phyloP scores from a whole-genome alignment of 2,113 vertebrate species.

The Melanerpes aurifrons region DNA sequence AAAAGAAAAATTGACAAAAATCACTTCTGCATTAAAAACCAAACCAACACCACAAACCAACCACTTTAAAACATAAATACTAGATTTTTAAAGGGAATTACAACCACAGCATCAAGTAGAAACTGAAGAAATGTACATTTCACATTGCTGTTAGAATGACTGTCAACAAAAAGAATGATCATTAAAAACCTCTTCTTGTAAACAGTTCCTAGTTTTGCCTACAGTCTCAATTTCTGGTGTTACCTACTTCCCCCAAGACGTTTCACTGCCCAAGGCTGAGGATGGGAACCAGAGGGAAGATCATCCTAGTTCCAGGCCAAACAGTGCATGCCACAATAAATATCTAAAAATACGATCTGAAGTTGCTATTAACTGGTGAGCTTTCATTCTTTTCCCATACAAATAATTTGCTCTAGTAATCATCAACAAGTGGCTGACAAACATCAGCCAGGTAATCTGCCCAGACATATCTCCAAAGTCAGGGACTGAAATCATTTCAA shows the following conservation, averaged over 20 bases:
- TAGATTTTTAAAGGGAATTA: background rate
- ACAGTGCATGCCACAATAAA: constrained; percentile 34
- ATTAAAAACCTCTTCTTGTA: background rate
- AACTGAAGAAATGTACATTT: background rate
- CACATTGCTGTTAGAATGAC: background rate
- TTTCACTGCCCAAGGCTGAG: constrained; percentile 32
- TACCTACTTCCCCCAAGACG: constrained; percentile 21
- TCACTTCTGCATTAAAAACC: fast-evolving
- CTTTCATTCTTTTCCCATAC: constrained; percentile 58
- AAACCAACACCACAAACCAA: background rate
- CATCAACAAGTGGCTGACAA: constrained; percentile 33
- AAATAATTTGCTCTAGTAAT: constrained; percentile 44
- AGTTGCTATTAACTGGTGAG: constrained; percentile 37
- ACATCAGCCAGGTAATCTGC: constrained; percentile 54
- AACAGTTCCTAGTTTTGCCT: constrained; percentile 17
- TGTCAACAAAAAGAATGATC: background rate
- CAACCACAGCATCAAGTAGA: background rate
- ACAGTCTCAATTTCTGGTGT: constrained; percentile 13
- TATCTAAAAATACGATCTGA: constrained; percentile 56
- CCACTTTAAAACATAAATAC: background rate
- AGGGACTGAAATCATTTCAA: constrained; percentile 30
- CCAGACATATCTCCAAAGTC: constrained; percentile 62
- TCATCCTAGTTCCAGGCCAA: constrained; percentile 6
- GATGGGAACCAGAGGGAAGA: constrained; percentile 21
- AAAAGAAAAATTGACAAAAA: background rate